Evolutionary conservation across 2,888 invertebrate species (phyloP).

Genomic region (Chrysolina americana): DNA sequence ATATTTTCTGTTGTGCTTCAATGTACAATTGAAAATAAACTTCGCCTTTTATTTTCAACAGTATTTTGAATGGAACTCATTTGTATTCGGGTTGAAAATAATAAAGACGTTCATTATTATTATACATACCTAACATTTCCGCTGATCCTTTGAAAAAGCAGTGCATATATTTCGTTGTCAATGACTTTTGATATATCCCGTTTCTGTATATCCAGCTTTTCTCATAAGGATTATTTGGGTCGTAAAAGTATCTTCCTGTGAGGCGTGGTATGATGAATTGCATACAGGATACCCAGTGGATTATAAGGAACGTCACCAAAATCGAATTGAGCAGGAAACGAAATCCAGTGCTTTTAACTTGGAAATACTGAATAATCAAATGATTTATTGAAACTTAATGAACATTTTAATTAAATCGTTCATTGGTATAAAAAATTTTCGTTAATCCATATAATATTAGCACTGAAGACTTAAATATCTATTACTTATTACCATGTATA

Average conservation of each 20-base stretch:
- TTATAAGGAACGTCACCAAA: constrained; percentile 15
- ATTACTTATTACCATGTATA: too few species aligned
- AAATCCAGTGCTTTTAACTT: neutral
- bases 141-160: constrained; percentile 46
- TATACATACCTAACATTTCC: constrained; percentile 40
- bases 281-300: constrained; percentile 45
- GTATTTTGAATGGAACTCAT: too few species aligned
- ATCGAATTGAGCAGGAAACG: constrained; percentile 20
- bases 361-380: constrained; percentile 6
- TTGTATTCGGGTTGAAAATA: too few species aligned
- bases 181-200: constrained; percentile 31
- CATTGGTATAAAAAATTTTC: too few species aligned
- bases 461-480: too few species aligned
- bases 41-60: too few species aligned
- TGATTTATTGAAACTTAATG: too few species aligned
- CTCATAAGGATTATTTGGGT: constrained; percentile 6
- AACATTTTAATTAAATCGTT: too few species aligned
- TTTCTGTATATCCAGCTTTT: constrained; percentile 23
- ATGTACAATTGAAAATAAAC: too few species aligned
- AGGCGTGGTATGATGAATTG: constrained; percentile 41
- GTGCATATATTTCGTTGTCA: constrained; percentile 30
- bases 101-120: too few species aligned
- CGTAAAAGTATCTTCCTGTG: constrained; percentile 27
- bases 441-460: too few species aligned
- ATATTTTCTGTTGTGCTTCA: too few species aligned